Conservation (phyloP, 2,888 invertebrate genomes). For the Drosophila antonietae region DNA sequence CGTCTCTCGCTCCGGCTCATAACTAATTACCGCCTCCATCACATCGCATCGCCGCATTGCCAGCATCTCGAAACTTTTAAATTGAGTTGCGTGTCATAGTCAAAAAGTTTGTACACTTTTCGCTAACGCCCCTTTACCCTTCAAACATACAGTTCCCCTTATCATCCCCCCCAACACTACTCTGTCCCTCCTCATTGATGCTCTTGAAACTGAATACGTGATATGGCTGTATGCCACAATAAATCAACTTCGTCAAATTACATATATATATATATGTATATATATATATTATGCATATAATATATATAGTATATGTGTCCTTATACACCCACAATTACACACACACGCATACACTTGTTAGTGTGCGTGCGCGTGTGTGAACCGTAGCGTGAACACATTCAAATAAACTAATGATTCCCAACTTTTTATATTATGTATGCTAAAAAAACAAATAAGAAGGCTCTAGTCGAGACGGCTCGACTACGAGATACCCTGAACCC, state of each 20-base stretch:
- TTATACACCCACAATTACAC: slow-evolving; percentile 7
- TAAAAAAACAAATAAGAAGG: background rate
- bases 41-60: slow-evolving; percentile 21
- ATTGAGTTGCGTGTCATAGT: slow-evolving; percentile 33
- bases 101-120: slow-evolving; percentile 26
- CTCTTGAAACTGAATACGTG: slow-evolving; percentile 44
- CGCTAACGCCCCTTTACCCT: background rate
- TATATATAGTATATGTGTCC: background rate
- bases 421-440: slow-evolving; percentile 23
- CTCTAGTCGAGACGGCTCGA: no score
- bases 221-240: slow-evolving; percentile 49
- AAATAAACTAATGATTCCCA: slow-evolving; percentile 41
- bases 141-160: background rate
- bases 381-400: slow-evolving; percentile 16
- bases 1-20: slow-evolving; percentile 15
- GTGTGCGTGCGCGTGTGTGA: slow-evolving; percentile 10
- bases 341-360: background rate
- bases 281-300: slow-evolving; percentile 6
- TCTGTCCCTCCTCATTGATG: background rate
- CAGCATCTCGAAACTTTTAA: slow-evolving; percentile 32
- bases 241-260: slow-evolving; percentile 59
- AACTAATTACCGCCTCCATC: slow-evolving; percentile 29
- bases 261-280: slow-evolving; percentile 14
- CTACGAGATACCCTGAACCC: background rate
- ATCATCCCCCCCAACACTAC: background rate